phyloP scores from a whole-genome alignment of 2,797 vertebrate genomes.

The Thaleichthys pacificus region DNA sequence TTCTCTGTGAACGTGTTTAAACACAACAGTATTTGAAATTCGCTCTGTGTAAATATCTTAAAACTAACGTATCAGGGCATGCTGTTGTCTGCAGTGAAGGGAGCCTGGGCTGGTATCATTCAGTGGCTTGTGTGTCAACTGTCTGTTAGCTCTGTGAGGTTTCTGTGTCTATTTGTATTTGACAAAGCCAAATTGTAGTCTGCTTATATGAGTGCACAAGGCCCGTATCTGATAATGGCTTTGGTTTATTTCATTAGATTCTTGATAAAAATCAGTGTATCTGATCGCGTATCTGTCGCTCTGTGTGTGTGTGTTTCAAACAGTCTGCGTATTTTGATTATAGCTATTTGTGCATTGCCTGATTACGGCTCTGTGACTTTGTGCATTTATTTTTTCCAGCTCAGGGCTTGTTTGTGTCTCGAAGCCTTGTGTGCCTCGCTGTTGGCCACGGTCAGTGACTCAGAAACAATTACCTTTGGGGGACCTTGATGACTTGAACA shows the following conservation, averaged over 20 bases:
- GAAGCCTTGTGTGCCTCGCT: conserved; percentile 62
- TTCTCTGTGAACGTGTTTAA: conserved; percentile 51
- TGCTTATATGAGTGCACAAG: conserved; percentile 30
- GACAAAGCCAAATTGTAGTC: conserved; percentile 43
- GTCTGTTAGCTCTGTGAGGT: neutral
- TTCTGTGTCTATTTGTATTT: conserved; percentile 30
- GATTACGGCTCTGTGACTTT: conserved; percentile 47
- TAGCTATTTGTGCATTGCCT: conserved; percentile 54
- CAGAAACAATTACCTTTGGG: conserved; percentile 75
- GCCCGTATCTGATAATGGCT: conserved; percentile 41
- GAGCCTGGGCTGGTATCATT: conserved; percentile 25
- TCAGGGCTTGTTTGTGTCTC: conserved; percentile 67
- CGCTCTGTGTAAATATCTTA: conserved; percentile 43
- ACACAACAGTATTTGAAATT: conserved; percentile 53
- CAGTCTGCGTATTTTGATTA: conserved; percentile 46
- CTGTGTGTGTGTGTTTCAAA: conserved; percentile 30
- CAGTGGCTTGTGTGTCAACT: conserved; percentile 14
- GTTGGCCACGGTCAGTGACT: conserved; percentile 72
- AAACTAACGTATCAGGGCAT: conserved; percentile 51
- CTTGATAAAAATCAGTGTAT: conserved; percentile 29
- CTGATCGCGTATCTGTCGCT: conserved; percentile 23
- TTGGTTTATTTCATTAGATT: conserved; percentile 33
- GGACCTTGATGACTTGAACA: conserved; percentile 75
- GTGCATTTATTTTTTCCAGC: conserved; percentile 57
- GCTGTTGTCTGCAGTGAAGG: conserved; percentile 35